Evolutionary conservation across 2,888 invertebrate species (phyloP), one percentile per base, ranked within the genome.

Genomic region (Pandemis cinnamomeana): DNA sequence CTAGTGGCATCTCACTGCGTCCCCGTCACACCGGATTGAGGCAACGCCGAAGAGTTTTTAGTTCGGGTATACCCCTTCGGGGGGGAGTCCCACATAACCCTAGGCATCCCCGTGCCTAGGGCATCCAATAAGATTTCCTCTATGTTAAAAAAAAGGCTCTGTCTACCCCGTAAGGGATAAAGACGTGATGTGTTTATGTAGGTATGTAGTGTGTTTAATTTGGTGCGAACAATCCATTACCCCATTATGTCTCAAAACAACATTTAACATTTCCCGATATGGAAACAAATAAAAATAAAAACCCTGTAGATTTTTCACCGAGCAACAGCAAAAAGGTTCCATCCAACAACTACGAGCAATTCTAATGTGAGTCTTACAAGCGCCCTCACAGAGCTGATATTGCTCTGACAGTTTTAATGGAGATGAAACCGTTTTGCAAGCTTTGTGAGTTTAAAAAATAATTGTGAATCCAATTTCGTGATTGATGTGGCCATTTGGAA

Each of bases 221-320:
- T 20, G 15, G 10, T 20, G 2, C 20, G 20, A 55, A 20, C 20
- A 55, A 20, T 55, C 15, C 15, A 8, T 55, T 20, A 20, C 20
- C 8, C 55, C 55, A 20, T 55, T 55, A 20, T 15, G 55, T 20
- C 20, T 15, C 8, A 10, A 8, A 20, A 20, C 55, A 20, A 20
- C 20, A 55, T 55, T 55, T 4, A 20, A 7, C 10, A 7, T 20
- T n/a, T 20, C 55, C 20, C 55, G 8, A 15, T 55, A 20, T 55
- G 20, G 20, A 55, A 55, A 55, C 55, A 55, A 55, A 55, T 55
- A 55, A 55, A 55, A 55, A 55, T 55, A 55, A 55, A 55, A 20
- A 7, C 55, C 20, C 55, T 20, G 20, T 20, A 20, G 20, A 55
- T 20, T 55, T 20, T 5, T 3, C 20, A 11, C 46, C 11, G 3